phyloP scores from a whole-genome alignment of 2,888 invertebrate species.

The Lithophane semibrunnea region DNA sequence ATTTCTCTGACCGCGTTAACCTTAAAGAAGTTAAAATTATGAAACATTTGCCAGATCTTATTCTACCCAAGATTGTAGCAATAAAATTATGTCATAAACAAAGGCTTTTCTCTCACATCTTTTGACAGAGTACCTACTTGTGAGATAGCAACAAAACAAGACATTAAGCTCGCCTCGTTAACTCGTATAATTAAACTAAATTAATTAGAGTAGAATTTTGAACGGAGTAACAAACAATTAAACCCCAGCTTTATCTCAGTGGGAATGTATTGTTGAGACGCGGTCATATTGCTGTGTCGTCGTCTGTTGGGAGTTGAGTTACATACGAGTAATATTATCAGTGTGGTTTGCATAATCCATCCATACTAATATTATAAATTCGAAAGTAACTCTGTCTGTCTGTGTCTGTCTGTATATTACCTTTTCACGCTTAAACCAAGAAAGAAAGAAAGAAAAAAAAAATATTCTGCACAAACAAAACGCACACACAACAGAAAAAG shows the following conservation, averaged over 20 bases:
- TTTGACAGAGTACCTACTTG: constrained; percentile 1
- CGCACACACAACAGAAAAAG: too few species aligned
- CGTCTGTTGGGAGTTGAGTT: too few species aligned
- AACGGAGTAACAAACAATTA: constrained; percentile 63
- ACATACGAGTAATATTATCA: neutral
- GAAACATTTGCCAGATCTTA: too few species aligned
- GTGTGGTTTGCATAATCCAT: neutral
- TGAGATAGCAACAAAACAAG: constrained; percentile 36
- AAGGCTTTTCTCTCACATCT: constrained; percentile 6
- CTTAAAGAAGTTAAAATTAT: neutral
- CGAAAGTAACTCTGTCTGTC: too few species aligned
- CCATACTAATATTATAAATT: too few species aligned
- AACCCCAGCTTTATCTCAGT: constrained; percentile 52
- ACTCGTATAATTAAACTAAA: constrained; percentile 58
- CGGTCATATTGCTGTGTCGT: constrained; percentile 29
- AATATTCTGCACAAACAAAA: too few species aligned
- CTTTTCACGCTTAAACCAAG: too few species aligned
- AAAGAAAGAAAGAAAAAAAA: too few species aligned
- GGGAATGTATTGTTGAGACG: constrained; percentile 36
- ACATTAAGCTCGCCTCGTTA: constrained; percentile 40
- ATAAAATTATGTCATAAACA: constrained; percentile 24
- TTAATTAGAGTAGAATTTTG: constrained; percentile 61
- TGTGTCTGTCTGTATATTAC: too few species aligned
- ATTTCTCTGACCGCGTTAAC: neutral
- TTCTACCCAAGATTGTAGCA: too few species aligned